These are phyloP conservation scores for Metopia argyrocephala DNA, from an alignment of 2,888 invertebrate species.

Conservation along the genomic window DNA sequence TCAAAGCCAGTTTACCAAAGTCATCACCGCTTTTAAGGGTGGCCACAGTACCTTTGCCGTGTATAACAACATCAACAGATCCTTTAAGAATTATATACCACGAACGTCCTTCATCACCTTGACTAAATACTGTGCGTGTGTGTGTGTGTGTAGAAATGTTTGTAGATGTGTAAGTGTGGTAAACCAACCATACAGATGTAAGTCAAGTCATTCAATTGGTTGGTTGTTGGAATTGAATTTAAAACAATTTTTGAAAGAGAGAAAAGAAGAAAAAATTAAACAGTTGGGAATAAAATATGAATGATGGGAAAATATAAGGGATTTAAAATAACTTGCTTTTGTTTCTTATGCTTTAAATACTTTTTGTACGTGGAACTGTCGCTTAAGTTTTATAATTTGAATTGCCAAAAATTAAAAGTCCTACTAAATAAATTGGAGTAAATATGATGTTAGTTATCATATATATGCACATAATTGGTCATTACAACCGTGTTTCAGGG, in stretches of 20 bases:
- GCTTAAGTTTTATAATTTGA: no score
- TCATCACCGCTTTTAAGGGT: conserved; percentile 91
- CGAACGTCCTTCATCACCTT: conserved; percentile 90
- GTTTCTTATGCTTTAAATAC: neutral
- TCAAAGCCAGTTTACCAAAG: conserved; percentile 91
- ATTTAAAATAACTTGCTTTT: conserved; percentile 48
- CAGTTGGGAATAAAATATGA: neutral
- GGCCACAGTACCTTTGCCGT: conserved; percentile 90
- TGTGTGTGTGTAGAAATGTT: neutral
- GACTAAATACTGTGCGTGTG: conserved; percentile 84
- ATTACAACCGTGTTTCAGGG: no score
- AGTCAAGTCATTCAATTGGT: neutral
- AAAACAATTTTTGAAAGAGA: neutral
- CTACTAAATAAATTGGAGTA: no score
- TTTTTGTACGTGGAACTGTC: neutral
- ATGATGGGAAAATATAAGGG: conserved; percentile 36
- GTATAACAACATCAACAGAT: conserved; percentile 90
- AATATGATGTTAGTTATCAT: no score
- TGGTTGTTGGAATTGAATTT: neutral
- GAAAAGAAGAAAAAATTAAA: conserved; percentile 14
- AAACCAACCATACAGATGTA: neutral
- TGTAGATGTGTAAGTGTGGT: neutral
- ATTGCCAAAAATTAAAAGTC: no score
- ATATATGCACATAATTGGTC: no score
- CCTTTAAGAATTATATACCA: conserved; percentile 92